Base-by-base conservation (phyloP, 2,888 invertebrate genomes). In the Spicauda simplicius region DNA sequence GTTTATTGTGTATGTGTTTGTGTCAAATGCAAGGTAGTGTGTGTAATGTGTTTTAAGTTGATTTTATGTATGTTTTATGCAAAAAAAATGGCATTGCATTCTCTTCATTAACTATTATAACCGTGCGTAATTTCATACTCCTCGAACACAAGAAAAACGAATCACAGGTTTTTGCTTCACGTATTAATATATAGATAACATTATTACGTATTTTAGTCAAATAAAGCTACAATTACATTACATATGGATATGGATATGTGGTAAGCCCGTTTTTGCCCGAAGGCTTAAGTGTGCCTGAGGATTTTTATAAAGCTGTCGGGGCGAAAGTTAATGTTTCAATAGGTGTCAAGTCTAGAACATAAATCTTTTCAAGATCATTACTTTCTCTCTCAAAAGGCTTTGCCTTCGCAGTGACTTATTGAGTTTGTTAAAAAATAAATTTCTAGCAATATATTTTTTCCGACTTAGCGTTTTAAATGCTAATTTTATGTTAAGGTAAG, bases 271-370 rank as follows among this genome's bases (percentile, higher is more conserved):
- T 8, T 33, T 33, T 33, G 33, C 33, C 33, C 25, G 25, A 25
- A 33, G 41, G 41, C 14, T 48, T 48, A 48, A 48, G 48, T 48
- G 48, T n/a, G 48, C 16, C 48, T 20, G 20, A 53, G 7, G 53
- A 19, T 57, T 37, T 37, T 57, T 57, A 41, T 57, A 37, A 12
- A 60, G 45, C 58, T 45, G 67, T 56, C 67, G 72, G 69, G 59
- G 63, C 66, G 62, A 70, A 67, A 73, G 73, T 76, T 74, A 76
- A 76, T 75, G 76, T 76, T 71, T 74, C 73, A 75, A 73, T 69
- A 70, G 69, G 69, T 74, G 79, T 77, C 75, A 74, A 74, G 62
- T 33, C 45, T 52, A 52, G 33, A 60, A 60, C 60, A 60, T 60
- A 50, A 60, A 60, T 60, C 60, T 60, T 59, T 60, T 60, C 60